These are phyloP conservation scores for Sebastes oblongus DNA, from an alignment of 2,797 vertebrate species.

Conservation along the genomic window DNA sequence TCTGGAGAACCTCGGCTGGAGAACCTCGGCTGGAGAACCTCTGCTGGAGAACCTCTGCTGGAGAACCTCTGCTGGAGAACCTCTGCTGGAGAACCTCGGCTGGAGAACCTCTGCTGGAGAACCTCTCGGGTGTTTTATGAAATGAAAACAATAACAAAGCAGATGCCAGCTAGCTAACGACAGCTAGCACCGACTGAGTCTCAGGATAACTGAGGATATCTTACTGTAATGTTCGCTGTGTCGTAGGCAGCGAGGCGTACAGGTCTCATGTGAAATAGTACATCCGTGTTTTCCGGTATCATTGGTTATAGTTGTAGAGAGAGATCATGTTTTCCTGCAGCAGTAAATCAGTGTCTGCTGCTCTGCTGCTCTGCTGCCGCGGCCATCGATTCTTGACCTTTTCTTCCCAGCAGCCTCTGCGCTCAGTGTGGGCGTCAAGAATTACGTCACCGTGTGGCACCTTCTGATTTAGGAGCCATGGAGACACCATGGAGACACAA, in stretches of 20 bases:
- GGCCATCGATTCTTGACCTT: constrained; percentile 67
- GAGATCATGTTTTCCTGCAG: background rate
- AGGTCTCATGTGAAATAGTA: rapidly evolving
- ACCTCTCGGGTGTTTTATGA: constrained; percentile 1
- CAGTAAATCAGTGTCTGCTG: background rate
- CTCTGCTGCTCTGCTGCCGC: background rate
- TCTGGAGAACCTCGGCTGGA: too few relatives aligned
- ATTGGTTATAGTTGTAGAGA: too few relatives aligned
- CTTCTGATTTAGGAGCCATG: rapidly evolving
- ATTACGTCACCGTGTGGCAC: constrained; percentile 52
- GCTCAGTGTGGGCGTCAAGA: constrained; percentile 19
- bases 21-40: too few relatives aligned
- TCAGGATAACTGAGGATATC: background rate
- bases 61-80: constrained; percentile 9
- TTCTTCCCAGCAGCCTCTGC: constrained; percentile 77
- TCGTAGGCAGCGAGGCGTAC: rapidly evolving
- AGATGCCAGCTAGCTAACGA: constrained; percentile 36
- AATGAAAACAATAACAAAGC: constrained; percentile 70
- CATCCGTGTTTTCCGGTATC: rapidly evolving
- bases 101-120: constrained; percentile 32
- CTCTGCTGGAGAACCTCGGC: too few relatives aligned
- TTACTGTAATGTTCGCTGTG: rapidly evolving
- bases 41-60: background rate
- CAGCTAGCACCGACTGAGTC: background rate
- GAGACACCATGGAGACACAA: too few relatives aligned